Evolutionary conservation across 2,113 vertebrate genomes (phyloP), one percentile per base, ranked within the genome.

Genomic region (Zapornia atra): DNA sequence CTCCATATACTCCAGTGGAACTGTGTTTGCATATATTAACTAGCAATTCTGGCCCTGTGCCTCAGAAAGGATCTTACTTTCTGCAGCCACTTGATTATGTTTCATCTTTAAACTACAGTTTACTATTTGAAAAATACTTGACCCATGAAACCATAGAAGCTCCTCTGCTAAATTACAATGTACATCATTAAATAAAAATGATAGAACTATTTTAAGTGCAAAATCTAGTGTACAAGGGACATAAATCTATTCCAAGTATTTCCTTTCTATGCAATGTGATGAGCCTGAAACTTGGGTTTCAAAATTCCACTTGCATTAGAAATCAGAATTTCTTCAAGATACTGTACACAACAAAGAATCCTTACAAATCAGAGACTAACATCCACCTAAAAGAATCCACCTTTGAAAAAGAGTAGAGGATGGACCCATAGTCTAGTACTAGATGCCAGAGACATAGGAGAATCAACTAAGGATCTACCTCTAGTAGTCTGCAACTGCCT

Each of bases 61-160:
- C 93, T 92, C 60, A 60, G 82, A 90, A 80, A 93, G 90, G 36
- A 83, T 93, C 94, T 97, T 93, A 73, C 94, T 92, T 94, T 97
- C 96, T 85, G 92, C 13, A 97, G 89, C 97, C 90, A 95, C 86
- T 97, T 97, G 97, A 97, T 96, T 96, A 76, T 96, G 72, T 19
- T 97, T 85, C 93, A 96, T 97, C 93, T 95, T 95, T 64, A 91
- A 92, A 65, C 50, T n/a, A 82, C 75, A 92, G 72, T 95, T 96
- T 94, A 97, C 95, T 93, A 86, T 97, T 92, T 96, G 68, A 56
- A 96, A 94, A 95, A 92, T 82, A 87, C 92, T 84, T 94, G 91
- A 97, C 94, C 86, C 78, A 96, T 88, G 90, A 96, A 95, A 94
- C 34, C 60, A 33, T 8, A 80, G 44, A 44, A 91, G 51, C 51